These are phyloP conservation scores for Mellilla xanthometata DNA, from an alignment of 2,888 invertebrate species.

Conservation along the genomic window DNA sequence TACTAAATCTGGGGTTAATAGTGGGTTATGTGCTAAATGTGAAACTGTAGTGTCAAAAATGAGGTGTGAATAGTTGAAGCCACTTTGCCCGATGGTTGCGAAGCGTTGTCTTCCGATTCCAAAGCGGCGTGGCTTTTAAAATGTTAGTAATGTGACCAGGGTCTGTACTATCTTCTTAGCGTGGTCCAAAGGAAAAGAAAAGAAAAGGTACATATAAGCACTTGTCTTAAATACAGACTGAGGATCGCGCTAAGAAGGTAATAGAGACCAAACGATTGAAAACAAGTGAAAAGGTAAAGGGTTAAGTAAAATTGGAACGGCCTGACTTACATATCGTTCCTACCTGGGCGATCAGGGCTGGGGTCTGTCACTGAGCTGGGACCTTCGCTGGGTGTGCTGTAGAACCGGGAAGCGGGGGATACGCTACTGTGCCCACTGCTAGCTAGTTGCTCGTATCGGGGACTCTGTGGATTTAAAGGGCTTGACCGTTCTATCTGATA, in stretches of 20 bases:
- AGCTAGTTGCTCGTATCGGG: constrained; percentile 75
- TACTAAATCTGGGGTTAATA: background rate
- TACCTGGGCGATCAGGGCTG: constrained; percentile 79
- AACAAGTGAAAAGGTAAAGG: constrained; percentile 25
- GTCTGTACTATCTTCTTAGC: background rate
- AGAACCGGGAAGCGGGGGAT: constrained; percentile 67
- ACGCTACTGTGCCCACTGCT: constrained; percentile 75
- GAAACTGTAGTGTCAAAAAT: constrained; percentile 11
- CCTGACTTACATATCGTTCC: constrained; percentile 81
- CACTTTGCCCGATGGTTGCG: constrained; percentile 6
- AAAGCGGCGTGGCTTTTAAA: background rate
- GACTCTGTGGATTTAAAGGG: constrained; percentile 56
- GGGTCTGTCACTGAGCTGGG: constrained; percentile 69
- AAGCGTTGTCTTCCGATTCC: too few relatives aligned
- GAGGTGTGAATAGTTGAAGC: constrained; percentile 7
- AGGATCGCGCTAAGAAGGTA: too few relatives aligned
- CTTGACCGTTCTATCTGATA: too few relatives aligned
- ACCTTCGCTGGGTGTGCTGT: constrained; percentile 69
- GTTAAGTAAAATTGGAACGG: constrained; percentile 73
- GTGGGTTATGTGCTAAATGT: constrained; percentile 1
- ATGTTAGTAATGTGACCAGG: constrained; percentile 14
- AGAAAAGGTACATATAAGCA: too few relatives aligned
- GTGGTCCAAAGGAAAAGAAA: too few relatives aligned
- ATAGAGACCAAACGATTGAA: too few relatives aligned
- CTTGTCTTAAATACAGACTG: too few relatives aligned